These are phyloP conservation scores for Tachyglossus aculeatus DNA, from an alignment of 2,797 vertebrate genomes.

Conservation along the genomic window DNA sequence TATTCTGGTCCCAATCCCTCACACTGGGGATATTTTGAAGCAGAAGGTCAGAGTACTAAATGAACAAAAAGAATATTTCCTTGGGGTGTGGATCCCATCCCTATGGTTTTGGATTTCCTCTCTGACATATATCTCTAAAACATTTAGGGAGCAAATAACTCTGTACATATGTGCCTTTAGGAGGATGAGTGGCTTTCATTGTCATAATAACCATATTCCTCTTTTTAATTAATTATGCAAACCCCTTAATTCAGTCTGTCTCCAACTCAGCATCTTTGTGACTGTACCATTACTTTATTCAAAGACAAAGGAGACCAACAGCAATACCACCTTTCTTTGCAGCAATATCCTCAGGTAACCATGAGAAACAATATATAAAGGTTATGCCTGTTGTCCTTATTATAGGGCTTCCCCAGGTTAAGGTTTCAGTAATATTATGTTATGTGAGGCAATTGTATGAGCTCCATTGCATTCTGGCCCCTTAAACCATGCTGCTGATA, in stretches of 20 bases:
- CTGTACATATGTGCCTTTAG: no score
- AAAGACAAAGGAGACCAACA: neutral
- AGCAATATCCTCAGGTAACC: slow-evolving; percentile 26
- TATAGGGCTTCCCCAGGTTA: slow-evolving; percentile 36
- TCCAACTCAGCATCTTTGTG: neutral
- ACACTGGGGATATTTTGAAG: no score
- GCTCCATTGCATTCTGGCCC: slow-evolving; percentile 1
- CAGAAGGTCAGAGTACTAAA: no score
- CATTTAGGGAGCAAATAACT: no score
- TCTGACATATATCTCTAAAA: no score
- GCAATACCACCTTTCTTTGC: neutral
- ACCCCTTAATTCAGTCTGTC: neutral
- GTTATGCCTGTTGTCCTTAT: neutral
- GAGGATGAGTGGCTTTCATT: no score
- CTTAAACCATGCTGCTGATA: neutral
- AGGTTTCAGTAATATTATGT: slow-evolving; percentile 32
- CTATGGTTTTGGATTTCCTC: no score
- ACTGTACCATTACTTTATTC: neutral
- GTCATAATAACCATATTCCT: neutral
- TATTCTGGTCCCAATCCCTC: no score
- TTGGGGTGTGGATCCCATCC: no score
- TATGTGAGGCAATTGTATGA: neutral
- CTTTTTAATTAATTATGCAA: accelerated
- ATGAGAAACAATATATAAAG: no score
- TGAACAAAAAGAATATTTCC: no score